Conservation (phyloP, 2,797 vertebrate genomes). For the Hippopotamyrus pictus region DNA sequence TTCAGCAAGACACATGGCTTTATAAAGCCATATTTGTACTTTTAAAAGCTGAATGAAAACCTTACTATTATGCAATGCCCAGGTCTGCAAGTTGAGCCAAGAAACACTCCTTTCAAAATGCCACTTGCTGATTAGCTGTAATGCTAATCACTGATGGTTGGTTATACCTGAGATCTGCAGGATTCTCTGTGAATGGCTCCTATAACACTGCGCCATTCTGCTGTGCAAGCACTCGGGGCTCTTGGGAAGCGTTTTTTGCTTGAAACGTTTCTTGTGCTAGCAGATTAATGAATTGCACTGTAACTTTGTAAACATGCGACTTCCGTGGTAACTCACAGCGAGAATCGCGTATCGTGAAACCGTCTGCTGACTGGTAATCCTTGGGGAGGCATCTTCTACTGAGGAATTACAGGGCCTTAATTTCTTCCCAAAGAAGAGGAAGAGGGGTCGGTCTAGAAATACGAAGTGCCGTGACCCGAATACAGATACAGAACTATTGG, state of each 20-base stretch:
- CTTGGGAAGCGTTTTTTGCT: background rate
- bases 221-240: background rate
- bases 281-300: background rate
- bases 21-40: background rate
- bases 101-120: background rate
- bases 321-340: background rate
- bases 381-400: background rate
- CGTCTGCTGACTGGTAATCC: background rate
- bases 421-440: background rate
- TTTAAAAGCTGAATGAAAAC: background rate
- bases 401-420: background rate
- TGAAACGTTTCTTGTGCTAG: background rate
- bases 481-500: no score
- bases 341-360: background rate
- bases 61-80: background rate
- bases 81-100: background rate
- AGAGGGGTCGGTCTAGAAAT: no score
- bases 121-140: background rate
- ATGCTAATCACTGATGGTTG: background rate
- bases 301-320: background rate
- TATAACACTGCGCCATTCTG: background rate
- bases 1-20: background rate
- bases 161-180: background rate
- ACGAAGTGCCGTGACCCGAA: no score
- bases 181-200: background rate